Evolutionary conservation across 1,140 invertebrate genomes (phyloP).

Genomic region (Eumaeus atala): DNA sequence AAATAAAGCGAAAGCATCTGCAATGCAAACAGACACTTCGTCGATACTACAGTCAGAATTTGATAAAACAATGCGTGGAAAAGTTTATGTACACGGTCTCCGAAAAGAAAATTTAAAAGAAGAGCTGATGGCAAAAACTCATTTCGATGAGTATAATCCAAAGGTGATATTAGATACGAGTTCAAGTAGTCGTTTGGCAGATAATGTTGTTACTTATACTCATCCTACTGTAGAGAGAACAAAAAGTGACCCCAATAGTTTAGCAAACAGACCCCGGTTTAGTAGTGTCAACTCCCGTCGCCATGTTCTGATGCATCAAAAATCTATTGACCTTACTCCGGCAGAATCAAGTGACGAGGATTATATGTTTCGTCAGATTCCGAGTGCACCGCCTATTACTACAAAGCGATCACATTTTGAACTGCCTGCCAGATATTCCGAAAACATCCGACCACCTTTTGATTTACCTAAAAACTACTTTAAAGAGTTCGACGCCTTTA

Average conservation of each 20-base stretch:
- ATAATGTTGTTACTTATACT: conserved; percentile 66
- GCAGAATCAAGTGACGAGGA: conserved; percentile 88
- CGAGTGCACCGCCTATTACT: conserved; percentile 80
- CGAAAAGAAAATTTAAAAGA: conserved; percentile 76
- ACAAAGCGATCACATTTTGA: conserved; percentile 81
- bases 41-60: conserved; percentile 75
- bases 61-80: conserved; percentile 75
- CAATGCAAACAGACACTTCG: conserved; percentile 41
- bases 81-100: conserved; percentile 69
- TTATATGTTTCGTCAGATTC: conserved; percentile 81
- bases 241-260: conserved; percentile 87
- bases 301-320: conserved; percentile 88
- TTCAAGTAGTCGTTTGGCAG: conserved; percentile 67
- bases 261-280: conserved; percentile 80
- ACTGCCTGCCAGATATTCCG: conserved; percentile 69
- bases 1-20: conserved; percentile 61
- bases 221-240: conserved; percentile 86
- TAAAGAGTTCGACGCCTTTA: conserved; percentile 75
- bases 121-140: conserved; percentile 77
- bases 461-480: conserved; percentile 77
- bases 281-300: conserved; percentile 80
- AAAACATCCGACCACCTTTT: conserved; percentile 71
- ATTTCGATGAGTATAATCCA: conserved; percentile 78
- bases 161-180: conserved; percentile 71
- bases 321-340: conserved; percentile 88